Conservation (phyloP, 37 sponge, comb jelly and placozoan genomes). For the Trichoplax adhaerens region DNA sequence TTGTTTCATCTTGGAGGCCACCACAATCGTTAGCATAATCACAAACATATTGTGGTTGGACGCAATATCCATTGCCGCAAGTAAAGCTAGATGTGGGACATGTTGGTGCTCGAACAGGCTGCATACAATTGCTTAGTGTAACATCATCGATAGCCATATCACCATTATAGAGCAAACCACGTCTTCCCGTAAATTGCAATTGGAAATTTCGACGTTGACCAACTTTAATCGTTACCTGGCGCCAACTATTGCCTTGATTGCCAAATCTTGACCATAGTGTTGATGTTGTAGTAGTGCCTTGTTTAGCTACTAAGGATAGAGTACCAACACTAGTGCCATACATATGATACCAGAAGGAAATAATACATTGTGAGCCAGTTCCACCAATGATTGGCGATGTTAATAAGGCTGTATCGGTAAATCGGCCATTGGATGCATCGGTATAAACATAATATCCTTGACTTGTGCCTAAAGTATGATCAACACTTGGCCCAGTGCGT, state of each 20-base stretch:
- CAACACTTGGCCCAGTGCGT: no score
- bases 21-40: slow-evolving; percentile 13
- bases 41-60: slow-evolving; percentile 13
- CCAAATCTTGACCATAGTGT: neutral
- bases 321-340: slow-evolving; percentile 26
- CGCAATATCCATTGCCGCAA: neutral
- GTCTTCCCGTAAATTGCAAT: slow-evolving; percentile 6
- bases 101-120: neutral
- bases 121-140: slow-evolving; percentile 5
- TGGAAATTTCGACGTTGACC: slow-evolving; percentile 8
- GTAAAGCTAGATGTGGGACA: neutral
- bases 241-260: neutral
- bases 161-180: slow-evolving; percentile 1
- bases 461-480: no score
- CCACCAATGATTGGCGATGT: slow-evolving; percentile 3
- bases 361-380: neutral
- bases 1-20: slow-evolving; percentile 4
- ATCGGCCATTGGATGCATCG: slow-evolving; percentile 8
- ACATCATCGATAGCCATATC: slow-evolving; percentile 22
- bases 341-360: slow-evolving; percentile 31
- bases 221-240: slow-evolving; percentile 1
- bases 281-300: neutral
- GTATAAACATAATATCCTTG: slow-evolving; percentile 14
- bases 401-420: slow-evolving; percentile 8
- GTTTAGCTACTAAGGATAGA: slow-evolving; percentile 10